Evolutionary conservation across 1,140 invertebrate species (phyloP), one percentile per base, ranked within the genome.

Genomic region (Euwallacea fornicatus): DNA sequence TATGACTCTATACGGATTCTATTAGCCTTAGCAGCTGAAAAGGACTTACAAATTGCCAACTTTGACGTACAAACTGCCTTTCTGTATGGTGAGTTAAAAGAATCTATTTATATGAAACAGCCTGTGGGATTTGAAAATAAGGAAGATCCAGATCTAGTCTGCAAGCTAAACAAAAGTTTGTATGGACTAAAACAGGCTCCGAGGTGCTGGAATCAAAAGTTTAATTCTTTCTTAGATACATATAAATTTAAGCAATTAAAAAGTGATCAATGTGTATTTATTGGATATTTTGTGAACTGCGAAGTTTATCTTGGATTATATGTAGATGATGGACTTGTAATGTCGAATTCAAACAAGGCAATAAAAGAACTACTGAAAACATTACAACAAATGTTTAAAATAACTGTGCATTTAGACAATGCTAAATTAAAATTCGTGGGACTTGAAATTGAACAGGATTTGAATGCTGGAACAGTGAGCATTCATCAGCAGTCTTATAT

Each of bases 171-270:
- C 21, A 79, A 80, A 75, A 78, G 76, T 42, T 15, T 84, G 3
- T 85, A 84, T 72, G 83, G 81, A 1, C 71, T 85, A 2, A 83
- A 83, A 73, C 83, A 85, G 77, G 72, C 82, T 16, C 74, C 82
- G 10, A 61, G 77, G 44, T 77, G 73, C 15, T 84, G 83, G 83
- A 79, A 82, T 67, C 44, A 67, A 53, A 50, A 50, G 1, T 56
- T 56, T 56, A 16, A 9, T 2, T 13, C 11, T 16, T 9, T 56
- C 16, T 16, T 56, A 56, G 2, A 13, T 13, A 13, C 8, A 9
- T 56, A 56, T 16, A 16, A 16, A 9, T 56, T 56, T 56, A 56
- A 13, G 8, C 54, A 56, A 56, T 13, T 7, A 7, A 56, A 56
- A 56, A 16, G 2, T 56, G 54, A 33, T 1, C 21, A 33, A 4